These are phyloP conservation scores for Zaprionus tsacasi DNA, from an alignment of 1,140 invertebrate species.

Conservation along the genomic window DNA sequence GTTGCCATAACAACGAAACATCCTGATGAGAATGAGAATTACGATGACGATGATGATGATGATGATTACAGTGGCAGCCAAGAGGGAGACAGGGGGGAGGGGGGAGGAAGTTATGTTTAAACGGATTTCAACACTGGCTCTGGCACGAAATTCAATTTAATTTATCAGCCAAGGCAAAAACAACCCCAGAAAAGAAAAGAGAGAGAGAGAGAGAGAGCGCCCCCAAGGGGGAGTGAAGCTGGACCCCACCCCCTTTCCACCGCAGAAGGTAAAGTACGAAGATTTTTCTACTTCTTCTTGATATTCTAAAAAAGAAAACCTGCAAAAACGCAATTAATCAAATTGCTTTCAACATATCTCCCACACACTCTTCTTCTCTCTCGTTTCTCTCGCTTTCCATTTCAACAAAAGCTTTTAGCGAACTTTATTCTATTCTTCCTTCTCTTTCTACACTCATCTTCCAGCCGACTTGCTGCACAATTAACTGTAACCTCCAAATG, in stretches of 20 bases:
- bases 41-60: slow-evolving; percentile 37
- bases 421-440: neutral
- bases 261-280: neutral
- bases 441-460: slow-evolving; percentile 7
- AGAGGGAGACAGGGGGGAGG: slow-evolving; percentile 6
- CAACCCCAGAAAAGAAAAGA: slow-evolving; percentile 32
- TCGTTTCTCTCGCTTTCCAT: slow-evolving; percentile 1
- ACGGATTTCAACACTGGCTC: slow-evolving; percentile 72
- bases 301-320: neutral
- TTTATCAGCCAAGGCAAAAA: slow-evolving; percentile 58
- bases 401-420: neutral
- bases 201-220: neutral
- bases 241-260: neutral
- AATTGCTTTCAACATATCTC: slow-evolving; percentile 47
- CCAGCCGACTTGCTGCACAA: slow-evolving; percentile 25
- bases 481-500: slow-evolving; percentile 41
- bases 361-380: neutral
- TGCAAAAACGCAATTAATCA: slow-evolving; percentile 72
- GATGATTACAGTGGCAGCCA: slow-evolving; percentile 9
- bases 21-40: slow-evolving; percentile 25
- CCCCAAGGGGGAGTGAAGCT: neutral
- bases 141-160: slow-evolving; percentile 72
- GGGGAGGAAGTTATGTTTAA: slow-evolving; percentile 66
- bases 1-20: slow-evolving; percentile 58
- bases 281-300: neutral